Evolutionary conservation across 2,113 vertebrate genomes (phyloP), one percentile per base, ranked within the genome.

Genomic region (Mormyrus iriodes): DNA sequence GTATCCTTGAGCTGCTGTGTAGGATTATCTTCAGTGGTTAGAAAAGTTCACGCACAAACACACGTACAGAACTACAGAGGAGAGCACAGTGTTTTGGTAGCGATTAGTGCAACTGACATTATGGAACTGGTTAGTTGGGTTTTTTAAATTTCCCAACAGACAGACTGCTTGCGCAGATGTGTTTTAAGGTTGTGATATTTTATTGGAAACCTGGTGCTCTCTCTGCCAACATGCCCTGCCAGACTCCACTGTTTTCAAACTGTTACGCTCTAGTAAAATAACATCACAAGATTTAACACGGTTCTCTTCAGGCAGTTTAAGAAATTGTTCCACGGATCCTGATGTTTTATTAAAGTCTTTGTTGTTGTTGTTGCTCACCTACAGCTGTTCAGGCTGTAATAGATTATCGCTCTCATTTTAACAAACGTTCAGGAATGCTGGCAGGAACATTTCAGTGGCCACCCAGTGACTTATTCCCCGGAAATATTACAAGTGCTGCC

Each of bases 231-330:
- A 6, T 31, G 42, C 24, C 8, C 83, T 12, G 31, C 49, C 85
- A 53, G 49, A 35, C 55, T 35, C 27, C 82, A 24, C 42, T 85
- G 42, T 85, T 49, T 85, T 48, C 51, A 35, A 35, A 86, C n/a
- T 53, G 51, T 86, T 65, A 46, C 88, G 90, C 82, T 85, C 83
- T 91, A 90, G 90, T 91, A 91, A 92, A 92, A 92, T 90, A 88
- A 90, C 89, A 88, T 53, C 46, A 31, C 19, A 39, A 39, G 58
- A 85, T 61, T 88, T 89, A 89, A 88, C 90, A 89, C 86, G 27
- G 49, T 87, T 90, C 88, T 76, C 49, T 85, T 89, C 88, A 86
- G n/a, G 13, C 17, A 88, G 82, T 86, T 90, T 91, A 88, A 91
- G 89, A 90, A 88, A 93, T 92, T 89, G 92, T 76, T 84, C 89